These are phyloP conservation scores for Neodiprion fabricii DNA, from an alignment of 1,140 invertebrate genomes.

Conservation along the genomic window DNA sequence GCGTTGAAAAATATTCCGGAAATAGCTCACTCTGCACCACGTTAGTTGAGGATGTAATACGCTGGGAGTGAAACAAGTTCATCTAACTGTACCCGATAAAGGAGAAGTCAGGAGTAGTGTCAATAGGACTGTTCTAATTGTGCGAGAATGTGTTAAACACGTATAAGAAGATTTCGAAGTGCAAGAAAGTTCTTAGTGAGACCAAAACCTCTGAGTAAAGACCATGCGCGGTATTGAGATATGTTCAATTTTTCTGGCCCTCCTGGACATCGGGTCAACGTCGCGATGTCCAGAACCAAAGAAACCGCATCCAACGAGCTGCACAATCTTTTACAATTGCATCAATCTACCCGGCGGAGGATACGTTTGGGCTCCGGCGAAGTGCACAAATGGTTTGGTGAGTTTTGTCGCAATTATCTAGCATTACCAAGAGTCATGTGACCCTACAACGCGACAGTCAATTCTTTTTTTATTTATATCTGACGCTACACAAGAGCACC, in stretches of 20 bases:
- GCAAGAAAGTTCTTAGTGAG: neutral
- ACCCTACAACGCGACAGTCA: neutral
- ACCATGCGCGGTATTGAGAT: slow-evolving; percentile 1
- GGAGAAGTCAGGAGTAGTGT: slow-evolving; percentile 8
- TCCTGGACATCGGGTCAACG: slow-evolving; percentile 3
- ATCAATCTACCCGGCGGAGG: slow-evolving; percentile 55
- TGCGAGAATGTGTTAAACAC: slow-evolving; percentile 40
- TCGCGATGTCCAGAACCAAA: slow-evolving; percentile 58
- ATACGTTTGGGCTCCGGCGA: slow-evolving; percentile 61
- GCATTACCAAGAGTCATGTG: too few relatives aligned
- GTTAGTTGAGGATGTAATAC: too few relatives aligned
- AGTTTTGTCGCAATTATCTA: slow-evolving; percentile 26
- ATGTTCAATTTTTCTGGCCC: slow-evolving; percentile 21
- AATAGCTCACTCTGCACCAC: too few relatives aligned
- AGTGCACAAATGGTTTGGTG: slow-evolving; percentile 59
- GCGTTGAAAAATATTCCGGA: too few relatives aligned
- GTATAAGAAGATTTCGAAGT: slow-evolving; percentile 35
- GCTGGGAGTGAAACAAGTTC: neutral
- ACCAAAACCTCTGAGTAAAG: neutral
- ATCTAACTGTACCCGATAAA: slow-evolving; percentile 17
- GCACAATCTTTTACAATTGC: slow-evolving; percentile 62
- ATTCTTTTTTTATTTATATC: slow-evolving; percentile 10
- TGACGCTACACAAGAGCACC: too few relatives aligned
- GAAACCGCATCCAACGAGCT: slow-evolving; percentile 59
- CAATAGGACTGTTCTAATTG: slow-evolving; percentile 16